Conservation (phyloP, 2,888 invertebrate species). For the Crioceris asparagi region DNA sequence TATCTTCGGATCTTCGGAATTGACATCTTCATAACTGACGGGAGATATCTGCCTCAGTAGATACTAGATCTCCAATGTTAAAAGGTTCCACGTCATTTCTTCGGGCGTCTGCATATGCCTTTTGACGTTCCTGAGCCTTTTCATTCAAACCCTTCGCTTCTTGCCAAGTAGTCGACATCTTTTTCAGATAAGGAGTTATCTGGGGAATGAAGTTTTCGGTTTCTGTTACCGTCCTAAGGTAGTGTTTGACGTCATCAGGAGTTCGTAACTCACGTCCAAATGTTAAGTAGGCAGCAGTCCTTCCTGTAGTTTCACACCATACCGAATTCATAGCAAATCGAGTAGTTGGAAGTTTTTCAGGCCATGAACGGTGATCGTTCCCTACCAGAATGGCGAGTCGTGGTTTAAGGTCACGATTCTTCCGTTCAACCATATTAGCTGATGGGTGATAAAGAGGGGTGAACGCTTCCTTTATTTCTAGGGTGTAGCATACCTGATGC, state of each 20-base stretch:
- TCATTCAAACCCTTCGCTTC: conserved; percentile 4
- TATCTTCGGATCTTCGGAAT: too few relatives aligned
- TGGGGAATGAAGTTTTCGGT: conserved; percentile 10
- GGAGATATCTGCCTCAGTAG: too few relatives aligned
- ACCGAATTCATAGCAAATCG: conserved; percentile 33
- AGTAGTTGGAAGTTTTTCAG: conserved; percentile 25
- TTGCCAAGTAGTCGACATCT: neutral
- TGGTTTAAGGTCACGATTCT: conserved; percentile 27
- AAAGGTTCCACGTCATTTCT: conserved; percentile 5
- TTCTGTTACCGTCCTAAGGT: neutral
- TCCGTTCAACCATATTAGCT: conserved; percentile 18
- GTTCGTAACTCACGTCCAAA: conserved; percentile 30
- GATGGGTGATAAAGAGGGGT: conserved; percentile 18
- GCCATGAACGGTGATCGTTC: conserved; percentile 27
- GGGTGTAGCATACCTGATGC: conserved; percentile 25
- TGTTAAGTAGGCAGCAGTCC: conserved; percentile 28
- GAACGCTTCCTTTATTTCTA: conserved; percentile 7
- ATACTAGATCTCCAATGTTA: conserved; percentile 11
- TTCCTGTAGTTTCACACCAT: conserved; percentile 23
- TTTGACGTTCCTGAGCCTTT: conserved; percentile 9
- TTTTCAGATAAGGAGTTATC: neutral
- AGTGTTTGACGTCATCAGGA: conserved; percentile 21
- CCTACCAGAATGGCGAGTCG: conserved; percentile 24
- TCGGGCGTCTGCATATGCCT: conserved; percentile 9
- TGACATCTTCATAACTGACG: too few relatives aligned